Evolutionary conservation across 2,888 invertebrate species (phyloP).

Genomic region (Ceraclea dissimilis): DNA sequence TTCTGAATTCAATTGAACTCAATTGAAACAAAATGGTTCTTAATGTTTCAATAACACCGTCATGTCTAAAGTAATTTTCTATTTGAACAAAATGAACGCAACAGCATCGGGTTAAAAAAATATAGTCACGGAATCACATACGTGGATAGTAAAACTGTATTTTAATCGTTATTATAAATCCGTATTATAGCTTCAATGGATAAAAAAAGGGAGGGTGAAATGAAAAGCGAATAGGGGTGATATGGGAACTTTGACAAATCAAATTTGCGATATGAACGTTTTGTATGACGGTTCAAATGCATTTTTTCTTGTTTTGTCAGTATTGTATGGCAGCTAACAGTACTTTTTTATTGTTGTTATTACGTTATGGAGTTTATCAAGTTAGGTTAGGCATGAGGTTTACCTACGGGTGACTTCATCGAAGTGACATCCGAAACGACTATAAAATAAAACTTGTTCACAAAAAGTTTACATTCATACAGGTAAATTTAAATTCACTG

Average conservation of each 20-base stretch:
- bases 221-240: neutral
- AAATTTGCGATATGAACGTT: neutral
- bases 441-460: too few relatives aligned
- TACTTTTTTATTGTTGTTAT: neutral
- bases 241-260: neutral
- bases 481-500: too few relatives aligned
- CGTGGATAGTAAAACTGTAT: neutral
- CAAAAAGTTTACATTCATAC: too few relatives aligned
- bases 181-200: too few relatives aligned
- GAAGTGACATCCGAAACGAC: neutral
- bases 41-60: too few relatives aligned
- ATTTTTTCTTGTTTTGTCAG: slow-evolving; percentile 1
- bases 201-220: neutral
- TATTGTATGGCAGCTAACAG: neutral
- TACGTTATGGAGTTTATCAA: neutral
- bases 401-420: neutral
- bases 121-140: too few relatives aligned
- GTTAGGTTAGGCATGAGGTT: too few relatives aligned
- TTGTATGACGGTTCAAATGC: neutral
- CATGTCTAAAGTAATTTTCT: too few relatives aligned
- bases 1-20: too few relatives aligned
- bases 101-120: too few relatives aligned
- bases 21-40: too few relatives aligned
- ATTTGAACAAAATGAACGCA: too few relatives aligned
- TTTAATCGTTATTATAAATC: neutral